Evolutionary conservation across 2,797 vertebrate genomes (phyloP).

Genomic region (Lepilemur septentrionalis): DNA sequence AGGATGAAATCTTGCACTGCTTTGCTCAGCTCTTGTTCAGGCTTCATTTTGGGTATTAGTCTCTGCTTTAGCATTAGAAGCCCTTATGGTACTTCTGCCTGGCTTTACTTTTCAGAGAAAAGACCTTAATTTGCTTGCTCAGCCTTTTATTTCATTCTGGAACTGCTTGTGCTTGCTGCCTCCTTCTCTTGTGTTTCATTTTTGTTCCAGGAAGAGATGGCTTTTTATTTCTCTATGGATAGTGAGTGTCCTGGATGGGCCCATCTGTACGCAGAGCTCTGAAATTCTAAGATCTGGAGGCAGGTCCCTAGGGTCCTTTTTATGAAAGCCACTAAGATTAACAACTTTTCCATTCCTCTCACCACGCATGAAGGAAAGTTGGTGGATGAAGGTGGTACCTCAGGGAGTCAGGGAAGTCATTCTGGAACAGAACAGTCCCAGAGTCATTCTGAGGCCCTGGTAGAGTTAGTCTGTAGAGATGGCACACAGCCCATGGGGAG

Average conservation of each 20-base stretch:
- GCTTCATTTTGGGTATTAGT: constrained; percentile 38
- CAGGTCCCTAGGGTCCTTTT: neutral
- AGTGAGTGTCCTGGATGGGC: neutral
- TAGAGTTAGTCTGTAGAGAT: neutral
- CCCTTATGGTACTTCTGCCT: constrained; percentile 32
- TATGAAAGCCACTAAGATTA: neutral
- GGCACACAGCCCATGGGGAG: neutral
- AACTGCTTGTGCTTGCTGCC: neutral
- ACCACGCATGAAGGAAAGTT: neutral
- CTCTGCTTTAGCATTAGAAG: constrained; percentile 25
- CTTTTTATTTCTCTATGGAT: constrained; percentile 42
- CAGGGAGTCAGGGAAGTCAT: neutral
- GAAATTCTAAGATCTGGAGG: constrained; percentile 16
- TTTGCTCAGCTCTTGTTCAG: neutral
- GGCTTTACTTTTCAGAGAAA: constrained; percentile 53
- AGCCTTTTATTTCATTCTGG: constrained; percentile 53
- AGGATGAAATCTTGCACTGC: constrained; percentile 14
- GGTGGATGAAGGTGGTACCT: neutral
- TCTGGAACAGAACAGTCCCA: neutral
- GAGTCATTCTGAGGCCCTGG: neutral
- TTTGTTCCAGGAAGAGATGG: constrained; percentile 47
- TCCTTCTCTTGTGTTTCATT: constrained; percentile 47
- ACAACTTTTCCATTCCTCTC: neutral
- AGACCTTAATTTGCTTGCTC: constrained; percentile 63
- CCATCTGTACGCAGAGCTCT: constrained; percentile 4